Evolutionary conservation across 1,140 invertebrate species (phyloP).

Genomic region (Drosophila funebris): DNA sequence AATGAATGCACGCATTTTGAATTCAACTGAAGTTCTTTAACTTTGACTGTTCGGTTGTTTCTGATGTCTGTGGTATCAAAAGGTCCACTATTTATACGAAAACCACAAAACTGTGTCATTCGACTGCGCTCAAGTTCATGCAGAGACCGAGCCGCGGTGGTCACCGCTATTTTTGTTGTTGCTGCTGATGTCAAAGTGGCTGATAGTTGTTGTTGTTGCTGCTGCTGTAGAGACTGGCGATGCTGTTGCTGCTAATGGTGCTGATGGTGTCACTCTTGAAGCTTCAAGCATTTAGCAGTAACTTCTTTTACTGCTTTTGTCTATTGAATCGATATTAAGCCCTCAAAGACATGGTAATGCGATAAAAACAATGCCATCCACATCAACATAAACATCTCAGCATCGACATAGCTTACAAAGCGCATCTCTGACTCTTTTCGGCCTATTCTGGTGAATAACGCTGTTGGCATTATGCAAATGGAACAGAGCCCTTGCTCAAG

Average conservation of each 20-base stretch:
- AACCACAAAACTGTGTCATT: constrained; percentile 66
- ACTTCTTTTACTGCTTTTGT: constrained; percentile 75
- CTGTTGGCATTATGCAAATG: constrained; percentile 62
- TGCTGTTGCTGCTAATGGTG: constrained; percentile 16
- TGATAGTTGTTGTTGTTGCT: constrained; percentile 22
- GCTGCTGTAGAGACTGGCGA: constrained; percentile 13
- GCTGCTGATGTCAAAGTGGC: constrained; percentile 13
- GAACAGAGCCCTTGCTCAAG: constrained; percentile 36
- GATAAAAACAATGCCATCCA: constrained; percentile 61
- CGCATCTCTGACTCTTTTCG: constrained; percentile 51
- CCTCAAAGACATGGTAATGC: constrained; percentile 45
- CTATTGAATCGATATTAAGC: constrained; percentile 59
- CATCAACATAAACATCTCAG: constrained; percentile 25
- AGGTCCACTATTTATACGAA: constrained; percentile 77
- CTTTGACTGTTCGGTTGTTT: constrained; percentile 65
- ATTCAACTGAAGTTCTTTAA: constrained; percentile 71
- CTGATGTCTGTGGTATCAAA: constrained; percentile 65
- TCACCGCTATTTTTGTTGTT: constrained; percentile 21
- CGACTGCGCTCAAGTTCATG: constrained; percentile 77
- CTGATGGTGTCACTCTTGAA: constrained; percentile 26
- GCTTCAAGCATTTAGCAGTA: constrained; percentile 53
- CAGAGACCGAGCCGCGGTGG: constrained; percentile 52
- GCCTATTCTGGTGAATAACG: constrained; percentile 72
- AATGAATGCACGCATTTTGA: constrained; percentile 79
- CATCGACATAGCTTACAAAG: constrained; percentile 38